phyloP scores from a whole-genome alignment of 53 echinoderm and acorn worm genomes.

The Hippasteria phrygiana region DNA sequence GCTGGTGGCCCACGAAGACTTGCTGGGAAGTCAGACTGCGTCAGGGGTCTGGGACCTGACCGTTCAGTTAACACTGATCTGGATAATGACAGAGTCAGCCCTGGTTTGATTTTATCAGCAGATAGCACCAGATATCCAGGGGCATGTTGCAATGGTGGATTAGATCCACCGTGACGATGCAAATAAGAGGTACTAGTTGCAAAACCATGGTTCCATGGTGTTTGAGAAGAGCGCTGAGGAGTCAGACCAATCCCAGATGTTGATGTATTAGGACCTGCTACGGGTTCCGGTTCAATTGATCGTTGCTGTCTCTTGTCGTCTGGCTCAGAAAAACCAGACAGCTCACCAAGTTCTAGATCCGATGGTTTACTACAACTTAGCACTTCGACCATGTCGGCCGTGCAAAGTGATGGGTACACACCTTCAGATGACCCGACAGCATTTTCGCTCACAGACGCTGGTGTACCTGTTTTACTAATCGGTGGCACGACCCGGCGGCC shows the following conservation, averaged over 20 bases:
- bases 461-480: neutral
- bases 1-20: neutral
- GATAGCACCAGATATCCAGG: neutral
- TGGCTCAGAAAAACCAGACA: neutral
- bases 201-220: neutral
- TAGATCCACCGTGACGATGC: neutral
- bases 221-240: neutral
- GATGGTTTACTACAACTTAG: neutral
- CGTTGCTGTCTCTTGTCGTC: neutral
- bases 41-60: neutral
- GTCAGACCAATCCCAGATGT: neutral
- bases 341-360: neutral
- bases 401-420: neutral
- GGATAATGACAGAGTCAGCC: neutral
- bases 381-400: neutral
- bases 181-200: neutral
- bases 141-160: neutral
- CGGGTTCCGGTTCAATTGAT: neutral
- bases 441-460: neutral
- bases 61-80: neutral
- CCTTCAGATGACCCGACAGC: neutral
- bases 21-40: neutral
- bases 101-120: neutral
- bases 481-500: constrained; percentile 20
- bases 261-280: neutral